Percentiles rank a stretch among this genome's conserved stretches.
These are phyloP conservation scores for Microplitis demolitor DNA, from an alignment of 1,140 invertebrate genomes.

Conservation along the genomic window DNA sequence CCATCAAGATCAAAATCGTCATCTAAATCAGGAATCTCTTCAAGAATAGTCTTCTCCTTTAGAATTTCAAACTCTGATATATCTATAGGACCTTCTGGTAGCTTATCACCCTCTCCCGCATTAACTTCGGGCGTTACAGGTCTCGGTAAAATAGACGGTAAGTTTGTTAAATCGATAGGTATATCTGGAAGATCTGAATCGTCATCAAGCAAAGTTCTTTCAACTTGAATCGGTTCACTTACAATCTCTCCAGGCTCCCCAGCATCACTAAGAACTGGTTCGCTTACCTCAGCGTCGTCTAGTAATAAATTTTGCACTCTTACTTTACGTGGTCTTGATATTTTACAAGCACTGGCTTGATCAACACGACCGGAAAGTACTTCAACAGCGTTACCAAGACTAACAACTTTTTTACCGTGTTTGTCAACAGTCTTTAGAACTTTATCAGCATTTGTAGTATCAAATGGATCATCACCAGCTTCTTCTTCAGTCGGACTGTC, in stretches of 20 bases:
- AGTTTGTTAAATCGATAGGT: slow-evolving; percentile 66
- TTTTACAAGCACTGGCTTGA: slow-evolving; percentile 65
- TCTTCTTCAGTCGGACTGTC: slow-evolving; percentile 77
- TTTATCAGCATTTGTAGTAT: slow-evolving; percentile 84
- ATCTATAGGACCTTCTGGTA: slow-evolving; percentile 39
- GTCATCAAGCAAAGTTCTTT: slow-evolving; percentile 76
- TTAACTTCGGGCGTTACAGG: slow-evolving; percentile 36
- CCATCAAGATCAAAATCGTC: slow-evolving; percentile 57
- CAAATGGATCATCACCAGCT: slow-evolving; percentile 79
- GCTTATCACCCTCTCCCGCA: slow-evolving; percentile 23
- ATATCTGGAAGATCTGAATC: slow-evolving; percentile 67
- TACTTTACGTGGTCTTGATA: slow-evolving; percentile 60
- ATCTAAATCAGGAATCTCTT: slow-evolving; percentile 55
- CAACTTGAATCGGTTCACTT: slow-evolving; percentile 41
- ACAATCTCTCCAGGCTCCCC: slow-evolving; percentile 27
- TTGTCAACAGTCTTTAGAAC: slow-evolving; percentile 78
- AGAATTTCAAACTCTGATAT: slow-evolving; percentile 55
- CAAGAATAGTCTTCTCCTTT: slow-evolving; percentile 53
- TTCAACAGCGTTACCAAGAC: slow-evolving; percentile 82
- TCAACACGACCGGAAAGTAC: slow-evolving; percentile 82
- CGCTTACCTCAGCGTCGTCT: slow-evolving; percentile 67
- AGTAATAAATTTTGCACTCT: slow-evolving; percentile 72
- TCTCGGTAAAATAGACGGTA: slow-evolving; percentile 56
- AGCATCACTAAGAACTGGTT: not conserved
- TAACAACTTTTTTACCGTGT: slow-evolving; percentile 80